These are phyloP conservation scores for Microhierax caerulescens DNA, from an alignment of 2,797 vertebrate genomes.

Conservation along the genomic window DNA sequence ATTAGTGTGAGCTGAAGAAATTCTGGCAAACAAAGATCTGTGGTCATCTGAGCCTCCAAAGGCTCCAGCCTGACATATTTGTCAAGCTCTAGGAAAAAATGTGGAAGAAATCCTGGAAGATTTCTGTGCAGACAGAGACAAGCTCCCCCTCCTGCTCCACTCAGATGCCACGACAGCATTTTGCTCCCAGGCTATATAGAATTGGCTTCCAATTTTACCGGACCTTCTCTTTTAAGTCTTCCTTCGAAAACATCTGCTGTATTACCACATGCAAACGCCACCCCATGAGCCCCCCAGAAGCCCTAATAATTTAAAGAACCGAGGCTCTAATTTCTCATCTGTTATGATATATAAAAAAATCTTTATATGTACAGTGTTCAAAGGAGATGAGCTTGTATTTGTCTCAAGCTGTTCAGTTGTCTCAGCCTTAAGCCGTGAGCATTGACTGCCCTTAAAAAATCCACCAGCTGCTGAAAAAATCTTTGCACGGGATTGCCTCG, in stretches of 20 bases:
- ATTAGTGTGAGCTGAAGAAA: not conserved
- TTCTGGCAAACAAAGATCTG: not conserved
- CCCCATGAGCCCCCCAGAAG: not conserved
- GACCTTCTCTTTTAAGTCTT: not conserved
- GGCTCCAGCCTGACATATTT: accelerated
- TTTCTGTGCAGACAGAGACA: not conserved
- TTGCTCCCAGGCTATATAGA: not conserved
- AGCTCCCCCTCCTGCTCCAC: not conserved
- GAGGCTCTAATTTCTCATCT: not conserved
- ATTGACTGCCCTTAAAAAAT: not conserved
- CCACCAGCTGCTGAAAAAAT: not conserved
- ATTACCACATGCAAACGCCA: not conserved
- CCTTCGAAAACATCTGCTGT: not conserved
- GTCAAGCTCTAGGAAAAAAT: not conserved
- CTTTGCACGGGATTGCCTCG: not conserved
- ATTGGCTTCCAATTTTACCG: not conserved
- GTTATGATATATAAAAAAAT: not conserved
- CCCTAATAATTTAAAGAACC: not conserved
- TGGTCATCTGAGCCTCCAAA: not conserved
- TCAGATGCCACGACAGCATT: not conserved
- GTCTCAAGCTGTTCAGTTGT: not conserved
- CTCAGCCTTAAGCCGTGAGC: not conserved
- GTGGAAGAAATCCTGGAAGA: not conserved
- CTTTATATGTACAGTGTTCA: accelerated
- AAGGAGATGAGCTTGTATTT: not conserved